phyloP scores from a whole-genome alignment of 2,797 vertebrate species.

The Buceros bicornis region DNA sequence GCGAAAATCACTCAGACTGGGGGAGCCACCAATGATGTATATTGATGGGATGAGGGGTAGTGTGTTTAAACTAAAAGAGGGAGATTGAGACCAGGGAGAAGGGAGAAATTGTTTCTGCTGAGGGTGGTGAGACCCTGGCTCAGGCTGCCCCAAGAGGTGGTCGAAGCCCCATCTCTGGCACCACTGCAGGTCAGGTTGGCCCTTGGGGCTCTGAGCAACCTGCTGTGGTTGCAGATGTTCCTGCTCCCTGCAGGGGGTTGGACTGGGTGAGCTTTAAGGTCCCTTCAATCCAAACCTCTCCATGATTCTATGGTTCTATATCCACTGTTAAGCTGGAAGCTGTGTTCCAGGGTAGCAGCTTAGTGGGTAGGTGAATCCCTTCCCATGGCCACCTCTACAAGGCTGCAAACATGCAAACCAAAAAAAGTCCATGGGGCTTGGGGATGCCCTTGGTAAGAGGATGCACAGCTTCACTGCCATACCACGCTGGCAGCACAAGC shows the following conservation, averaged over 20 bases:
- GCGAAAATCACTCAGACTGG: not conserved
- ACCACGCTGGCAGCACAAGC: too few relatives aligned
- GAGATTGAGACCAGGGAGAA: not conserved
- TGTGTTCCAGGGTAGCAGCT: not conserved
- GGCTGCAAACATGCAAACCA: not conserved
- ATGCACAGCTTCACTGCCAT: fast-evolving
- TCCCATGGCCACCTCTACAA: fast-evolving
- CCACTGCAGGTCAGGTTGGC: not conserved
- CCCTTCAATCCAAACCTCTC: too few relatives aligned
- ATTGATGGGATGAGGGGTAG: not conserved
- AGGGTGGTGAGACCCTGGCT: too few relatives aligned
- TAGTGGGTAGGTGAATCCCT: not conserved
- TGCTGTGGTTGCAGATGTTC: not conserved
- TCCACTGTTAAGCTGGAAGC: not conserved
- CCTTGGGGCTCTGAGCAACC: not conserved
- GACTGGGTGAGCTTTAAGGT: not conserved
- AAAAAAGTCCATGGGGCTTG: fast-evolving
- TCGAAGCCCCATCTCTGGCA: too few relatives aligned
- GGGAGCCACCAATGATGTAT: fast-evolving
- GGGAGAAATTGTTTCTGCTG: too few relatives aligned
- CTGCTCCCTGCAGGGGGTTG: not conserved
- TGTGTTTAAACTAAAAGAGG: not conserved
- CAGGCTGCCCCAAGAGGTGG: too few relatives aligned
- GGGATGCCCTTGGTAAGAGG: too few relatives aligned
- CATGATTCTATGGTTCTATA: too few relatives aligned